phyloP scores from a whole-genome alignment of 1,140 invertebrate species.

The Chrysomallon squamiferum region DNA sequence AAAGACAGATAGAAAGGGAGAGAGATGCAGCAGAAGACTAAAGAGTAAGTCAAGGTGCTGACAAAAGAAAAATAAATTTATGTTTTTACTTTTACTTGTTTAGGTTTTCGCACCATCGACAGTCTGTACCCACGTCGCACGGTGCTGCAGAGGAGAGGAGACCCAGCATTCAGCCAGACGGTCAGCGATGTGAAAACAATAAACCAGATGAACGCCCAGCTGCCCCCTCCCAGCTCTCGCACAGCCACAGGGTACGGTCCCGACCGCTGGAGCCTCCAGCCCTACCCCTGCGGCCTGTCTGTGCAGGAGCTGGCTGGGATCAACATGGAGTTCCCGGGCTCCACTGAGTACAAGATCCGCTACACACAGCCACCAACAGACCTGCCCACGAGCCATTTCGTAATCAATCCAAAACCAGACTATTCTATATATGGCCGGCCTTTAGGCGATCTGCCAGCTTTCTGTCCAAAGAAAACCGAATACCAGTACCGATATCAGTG shows the following conservation, averaged over 20 bases:
- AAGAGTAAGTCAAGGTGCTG: no score
- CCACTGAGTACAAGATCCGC: conserved; percentile 56
- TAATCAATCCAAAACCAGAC: conserved; percentile 59
- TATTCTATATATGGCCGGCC: conserved; percentile 54
- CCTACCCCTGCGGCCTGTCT: conserved; percentile 28
- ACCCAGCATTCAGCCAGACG: conserved; percentile 17
- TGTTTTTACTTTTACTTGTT: no score
- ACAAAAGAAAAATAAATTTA: no score
- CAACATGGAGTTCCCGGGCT: conserved; percentile 60
- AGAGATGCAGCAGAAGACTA: no score
- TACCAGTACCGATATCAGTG: conserved; percentile 59
- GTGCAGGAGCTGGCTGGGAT: conserved; percentile 62
- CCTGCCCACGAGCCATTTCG: conserved; percentile 44
- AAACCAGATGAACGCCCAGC: conserved; percentile 40
- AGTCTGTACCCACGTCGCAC: conserved; percentile 48
- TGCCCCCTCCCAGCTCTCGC: neutral
- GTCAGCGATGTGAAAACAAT: conserved; percentile 34
- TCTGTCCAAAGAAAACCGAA: conserved; percentile 47
- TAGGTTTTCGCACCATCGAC: conserved; percentile 57
- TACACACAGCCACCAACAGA: conserved; percentile 42
- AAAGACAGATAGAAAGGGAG: no score
- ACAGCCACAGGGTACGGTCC: conserved; percentile 1
- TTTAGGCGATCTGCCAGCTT: conserved; percentile 34
- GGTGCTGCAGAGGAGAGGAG: conserved; percentile 19
- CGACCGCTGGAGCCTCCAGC: conserved; percentile 12